Evolutionary conservation across 2,888 invertebrate species (phyloP).

Genomic region (Itoplectis maculator): DNA sequence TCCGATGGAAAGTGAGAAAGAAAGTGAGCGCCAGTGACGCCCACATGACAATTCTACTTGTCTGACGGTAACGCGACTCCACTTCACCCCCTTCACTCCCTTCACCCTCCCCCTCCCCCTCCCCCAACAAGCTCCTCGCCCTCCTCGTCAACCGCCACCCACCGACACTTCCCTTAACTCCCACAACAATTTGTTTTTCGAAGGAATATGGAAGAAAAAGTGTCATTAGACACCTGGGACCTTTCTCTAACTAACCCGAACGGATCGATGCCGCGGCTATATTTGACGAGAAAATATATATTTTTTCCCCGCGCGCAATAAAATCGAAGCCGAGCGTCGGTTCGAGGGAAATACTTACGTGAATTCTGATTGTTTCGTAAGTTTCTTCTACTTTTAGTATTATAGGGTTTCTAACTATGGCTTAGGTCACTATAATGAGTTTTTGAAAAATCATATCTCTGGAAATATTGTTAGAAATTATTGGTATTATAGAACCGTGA

Average conservation of each 20-base stretch:
- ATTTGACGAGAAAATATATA: neutral
- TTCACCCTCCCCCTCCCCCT: slow-evolving; percentile 38
- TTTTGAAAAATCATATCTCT: no score
- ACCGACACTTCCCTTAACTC: neutral
- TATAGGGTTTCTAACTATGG: no score
- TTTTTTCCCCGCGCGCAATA: neutral
- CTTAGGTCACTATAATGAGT: no score
- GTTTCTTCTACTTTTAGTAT: no score
- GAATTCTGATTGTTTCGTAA: no score
- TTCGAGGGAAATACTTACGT: no score
- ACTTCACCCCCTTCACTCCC: slow-evolving; percentile 34
- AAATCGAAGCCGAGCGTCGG: no score
- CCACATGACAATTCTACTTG: slow-evolving; percentile 56
- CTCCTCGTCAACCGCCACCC: neutral
- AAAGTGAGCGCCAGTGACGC: slow-evolving; percentile 50
- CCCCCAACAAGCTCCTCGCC: no score
- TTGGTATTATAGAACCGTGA: no score
- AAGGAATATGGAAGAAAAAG: slow-evolving; percentile 25
- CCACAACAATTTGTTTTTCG: slow-evolving; percentile 25
- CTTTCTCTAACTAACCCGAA: neutral
- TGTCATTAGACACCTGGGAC: slow-evolving; percentile 33
- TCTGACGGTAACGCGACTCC: slow-evolving; percentile 62
- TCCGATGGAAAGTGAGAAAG: slow-evolving; percentile 63
- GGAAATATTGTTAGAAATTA: no score
- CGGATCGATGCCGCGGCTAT: neutral